Evolutionary conservation across 2,888 invertebrate genomes (phyloP).

Genomic region (Leptopilina drosophilae): DNA sequence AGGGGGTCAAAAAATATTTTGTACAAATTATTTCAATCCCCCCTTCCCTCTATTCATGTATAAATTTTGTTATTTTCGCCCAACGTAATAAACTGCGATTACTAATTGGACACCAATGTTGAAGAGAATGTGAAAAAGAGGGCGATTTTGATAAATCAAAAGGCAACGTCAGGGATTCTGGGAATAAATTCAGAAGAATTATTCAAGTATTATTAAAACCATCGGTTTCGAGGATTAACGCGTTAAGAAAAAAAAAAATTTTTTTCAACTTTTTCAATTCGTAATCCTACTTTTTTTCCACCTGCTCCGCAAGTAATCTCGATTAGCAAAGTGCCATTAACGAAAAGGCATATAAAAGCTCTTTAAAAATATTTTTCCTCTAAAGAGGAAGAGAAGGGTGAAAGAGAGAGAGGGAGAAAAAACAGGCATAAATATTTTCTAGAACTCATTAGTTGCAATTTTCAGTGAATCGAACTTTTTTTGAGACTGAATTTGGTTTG

Average conservation of each 20-base stretch:
- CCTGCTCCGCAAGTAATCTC: constrained; percentile 10
- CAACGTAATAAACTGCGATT: constrained; percentile 43
- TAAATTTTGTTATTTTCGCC: constrained; percentile 41
- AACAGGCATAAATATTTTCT: neutral
- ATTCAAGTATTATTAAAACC: constrained; percentile 9
- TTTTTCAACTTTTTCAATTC: neutral
- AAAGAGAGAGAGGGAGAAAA: neutral
- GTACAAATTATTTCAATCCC: constrained; percentile 14
- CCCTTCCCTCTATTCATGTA: neutral
- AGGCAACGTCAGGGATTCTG: constrained; percentile 21
- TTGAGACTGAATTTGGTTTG: too few relatives aligned
- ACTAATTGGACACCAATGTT: constrained; percentile 39
- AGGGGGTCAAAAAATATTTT: neutral
- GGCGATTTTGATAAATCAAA: constrained; percentile 11
- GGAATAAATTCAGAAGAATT: constrained; percentile 8
- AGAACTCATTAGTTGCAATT: too few relatives aligned
- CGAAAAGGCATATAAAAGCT: constrained; percentile 11
- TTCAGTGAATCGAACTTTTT: too few relatives aligned
- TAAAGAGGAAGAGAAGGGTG: neutral
- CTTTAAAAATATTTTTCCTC: neutral
- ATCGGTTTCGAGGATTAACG: constrained; percentile 7
- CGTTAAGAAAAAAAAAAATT: neutral
- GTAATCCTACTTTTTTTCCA: neutral
- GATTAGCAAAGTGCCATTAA: constrained; percentile 27
- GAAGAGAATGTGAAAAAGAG: neutral